These are phyloP conservation scores for Drosophila atripex DNA, from an alignment of 2,888 invertebrate genomes.

Conservation along the genomic window DNA sequence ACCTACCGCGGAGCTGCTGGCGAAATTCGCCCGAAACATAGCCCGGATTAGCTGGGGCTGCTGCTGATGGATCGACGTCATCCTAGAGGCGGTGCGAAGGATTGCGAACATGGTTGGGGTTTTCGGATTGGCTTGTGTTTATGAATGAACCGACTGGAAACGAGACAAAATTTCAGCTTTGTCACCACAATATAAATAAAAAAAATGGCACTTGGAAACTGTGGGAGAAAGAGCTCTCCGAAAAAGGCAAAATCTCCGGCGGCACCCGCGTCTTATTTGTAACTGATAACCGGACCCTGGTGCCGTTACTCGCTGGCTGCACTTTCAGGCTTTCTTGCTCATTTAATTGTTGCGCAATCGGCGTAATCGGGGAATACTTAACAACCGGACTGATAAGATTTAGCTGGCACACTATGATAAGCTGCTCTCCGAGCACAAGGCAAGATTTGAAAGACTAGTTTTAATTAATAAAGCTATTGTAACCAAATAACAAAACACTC, in stretches of 20 bases:
- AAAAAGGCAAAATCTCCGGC: conserved; percentile 17
- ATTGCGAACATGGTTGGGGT: conserved; percentile 54
- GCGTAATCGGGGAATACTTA: conserved; percentile 50
- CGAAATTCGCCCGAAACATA: conserved; percentile 61
- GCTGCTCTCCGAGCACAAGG: conserved; percentile 25
- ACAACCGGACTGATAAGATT: conserved; percentile 54
- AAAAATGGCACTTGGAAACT: conserved; percentile 10
- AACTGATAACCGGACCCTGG: conserved; percentile 58
- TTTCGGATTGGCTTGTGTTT: conserved; percentile 20
- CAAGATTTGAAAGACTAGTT: conserved; percentile 7
- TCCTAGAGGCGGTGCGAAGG: conserved; percentile 51
- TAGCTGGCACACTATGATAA: conserved; percentile 33
- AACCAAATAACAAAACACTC: conserved; percentile 26
- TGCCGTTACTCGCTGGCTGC: conserved; percentile 47
- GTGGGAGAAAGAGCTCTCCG: background rate
- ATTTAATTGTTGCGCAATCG: conserved; percentile 67
- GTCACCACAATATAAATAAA: conserved; percentile 26
- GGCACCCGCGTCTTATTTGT: conserved; percentile 23
- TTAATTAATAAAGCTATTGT: conserved; percentile 30
- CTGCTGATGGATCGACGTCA: conserved; percentile 40
- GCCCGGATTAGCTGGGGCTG: conserved; percentile 36
- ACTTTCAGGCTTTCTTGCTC: conserved; percentile 8
- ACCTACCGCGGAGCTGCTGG: conserved; percentile 63
- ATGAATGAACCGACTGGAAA: conserved; percentile 47
- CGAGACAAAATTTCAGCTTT: conserved; percentile 29